phyloP scores from a whole-genome alignment of 2,113 vertebrate genomes.

The Hirundichthys speculiger region DNA sequence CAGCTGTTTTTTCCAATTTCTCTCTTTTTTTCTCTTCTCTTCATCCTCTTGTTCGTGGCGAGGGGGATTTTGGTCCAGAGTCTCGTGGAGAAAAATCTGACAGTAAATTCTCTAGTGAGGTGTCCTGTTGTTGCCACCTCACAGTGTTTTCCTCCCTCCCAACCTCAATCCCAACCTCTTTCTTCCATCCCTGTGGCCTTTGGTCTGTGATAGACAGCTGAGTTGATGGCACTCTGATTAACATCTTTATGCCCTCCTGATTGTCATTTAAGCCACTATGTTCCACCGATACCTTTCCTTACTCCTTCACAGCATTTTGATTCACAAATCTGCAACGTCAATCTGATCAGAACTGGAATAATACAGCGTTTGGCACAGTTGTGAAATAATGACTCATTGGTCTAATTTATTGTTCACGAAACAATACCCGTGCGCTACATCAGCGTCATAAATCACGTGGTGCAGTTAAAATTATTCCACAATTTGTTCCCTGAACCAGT shows the following conservation, averaged over 20 bases:
- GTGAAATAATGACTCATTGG: background rate
- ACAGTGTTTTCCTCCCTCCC: constrained; percentile 49
- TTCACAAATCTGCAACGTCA: too few species aligned
- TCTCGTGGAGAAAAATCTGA: constrained; percentile 94
- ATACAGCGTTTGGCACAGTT: too few species aligned
- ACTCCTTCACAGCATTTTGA: constrained; percentile 11
- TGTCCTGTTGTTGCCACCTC: constrained; percentile 78
- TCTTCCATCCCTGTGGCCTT: constrained; percentile 12
- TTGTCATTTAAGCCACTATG: constrained; percentile 29
- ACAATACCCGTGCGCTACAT: background rate
- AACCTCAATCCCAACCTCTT: constrained; percentile 19
- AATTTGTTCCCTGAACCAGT: constrained; percentile 34
- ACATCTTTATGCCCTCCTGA: constrained; percentile 40
- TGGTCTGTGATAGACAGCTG: constrained; percentile 46
- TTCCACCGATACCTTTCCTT: constrained; percentile 15
- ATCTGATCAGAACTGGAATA: background rate
- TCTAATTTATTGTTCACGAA: constrained; percentile 6
- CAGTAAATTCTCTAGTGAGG: constrained; percentile 94
- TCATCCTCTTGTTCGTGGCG: constrained; percentile 84
- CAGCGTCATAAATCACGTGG: constrained; percentile 15
- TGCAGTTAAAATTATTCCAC: constrained; percentile 29
- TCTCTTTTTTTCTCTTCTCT: constrained; percentile 71
- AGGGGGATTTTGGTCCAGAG: constrained; percentile 89
- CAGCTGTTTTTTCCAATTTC: constrained; percentile 94
- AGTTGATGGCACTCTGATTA: constrained; percentile 30